These are phyloP conservation scores for Epinephelus coioides DNA, from an alignment of 2,797 vertebrate genomes.

Conservation along the genomic window DNA sequence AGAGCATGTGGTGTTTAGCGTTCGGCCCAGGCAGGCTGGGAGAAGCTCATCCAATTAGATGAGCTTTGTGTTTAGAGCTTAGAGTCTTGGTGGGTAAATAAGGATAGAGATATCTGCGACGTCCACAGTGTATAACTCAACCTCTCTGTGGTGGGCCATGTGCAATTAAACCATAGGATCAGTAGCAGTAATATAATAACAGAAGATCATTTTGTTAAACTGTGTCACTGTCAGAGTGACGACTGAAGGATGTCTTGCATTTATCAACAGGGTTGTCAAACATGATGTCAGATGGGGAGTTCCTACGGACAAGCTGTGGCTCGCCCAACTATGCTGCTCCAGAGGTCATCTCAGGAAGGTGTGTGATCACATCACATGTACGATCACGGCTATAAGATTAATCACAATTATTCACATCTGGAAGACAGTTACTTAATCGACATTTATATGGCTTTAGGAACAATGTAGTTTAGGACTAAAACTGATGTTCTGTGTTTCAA, in stretches of 20 bases:
- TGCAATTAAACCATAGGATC: conserved; percentile 41
- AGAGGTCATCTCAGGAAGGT: conserved; percentile 99
- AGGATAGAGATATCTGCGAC: conserved; percentile 63
- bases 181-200: conserved; percentile 21
- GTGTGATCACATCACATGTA: background rate
- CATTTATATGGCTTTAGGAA: too few relatives aligned
- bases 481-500: too few relatives aligned
- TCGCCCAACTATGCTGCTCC: conserved; percentile 99
- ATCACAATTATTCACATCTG: background rate
- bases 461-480: background rate
- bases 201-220: background rate
- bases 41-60: conserved; percentile 77
- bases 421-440: background rate
- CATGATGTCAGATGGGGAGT: conserved; percentile 99
- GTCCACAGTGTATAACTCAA: conserved; percentile 7
- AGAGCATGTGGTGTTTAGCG: conserved; percentile 53
- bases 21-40: conserved; percentile 47
- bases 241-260: conserved; percentile 16
- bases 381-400: background rate
- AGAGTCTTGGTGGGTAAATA: conserved; percentile 49
- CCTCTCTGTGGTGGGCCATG: background rate
- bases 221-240: conserved; percentile 14
- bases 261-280: conserved; percentile 93
- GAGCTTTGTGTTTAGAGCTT: conserved; percentile 69
- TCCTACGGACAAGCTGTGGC: conserved; percentile 98